Conservation (phyloP, 1,140 invertebrate species). For the Magallana angulata region DNA sequence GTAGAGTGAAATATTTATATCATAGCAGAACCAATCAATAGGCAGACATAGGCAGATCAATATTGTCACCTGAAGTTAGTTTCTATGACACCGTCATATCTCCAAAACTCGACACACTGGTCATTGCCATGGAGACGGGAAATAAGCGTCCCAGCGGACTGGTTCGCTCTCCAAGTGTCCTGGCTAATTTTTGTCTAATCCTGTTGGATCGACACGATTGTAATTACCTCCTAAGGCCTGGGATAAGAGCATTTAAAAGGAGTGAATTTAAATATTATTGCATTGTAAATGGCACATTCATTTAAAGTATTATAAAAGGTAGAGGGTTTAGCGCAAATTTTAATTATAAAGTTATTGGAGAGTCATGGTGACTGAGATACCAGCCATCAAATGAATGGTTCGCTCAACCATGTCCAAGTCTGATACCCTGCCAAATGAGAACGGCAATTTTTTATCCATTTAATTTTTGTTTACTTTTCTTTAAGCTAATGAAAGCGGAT, state of each 20-base stretch:
- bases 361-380: not conserved
- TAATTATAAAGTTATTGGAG: constrained; percentile 30
- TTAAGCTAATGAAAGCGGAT: constrained; percentile 11
- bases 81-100: constrained; percentile 6
- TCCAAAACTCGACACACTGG: not conserved
- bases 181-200: not conserved
- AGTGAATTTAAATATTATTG: constrained; percentile 38
- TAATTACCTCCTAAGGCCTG: not conserved
- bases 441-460: constrained; percentile 28
- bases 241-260: constrained; percentile 25
- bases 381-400: not conserved
- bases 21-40: constrained; percentile 11
- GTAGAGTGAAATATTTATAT: constrained; percentile 34
- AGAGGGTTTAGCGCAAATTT: constrained; percentile 22
- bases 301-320: constrained; percentile 1
- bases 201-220: not conserved
- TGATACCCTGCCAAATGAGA: not conserved
- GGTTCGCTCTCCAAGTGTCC: not conserved
- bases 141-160: not conserved
- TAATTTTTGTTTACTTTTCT: constrained; percentile 29
- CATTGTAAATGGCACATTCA: constrained; percentile 26
- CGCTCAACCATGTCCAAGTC: not conserved
- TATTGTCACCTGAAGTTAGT: constrained; percentile 7
- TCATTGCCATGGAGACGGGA: not conserved
- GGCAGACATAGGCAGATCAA: not conserved